These are phyloP conservation scores for Schlechtendalia chinensis DNA, from an alignment of 1,140 invertebrate species.

Conservation along the genomic window DNA sequence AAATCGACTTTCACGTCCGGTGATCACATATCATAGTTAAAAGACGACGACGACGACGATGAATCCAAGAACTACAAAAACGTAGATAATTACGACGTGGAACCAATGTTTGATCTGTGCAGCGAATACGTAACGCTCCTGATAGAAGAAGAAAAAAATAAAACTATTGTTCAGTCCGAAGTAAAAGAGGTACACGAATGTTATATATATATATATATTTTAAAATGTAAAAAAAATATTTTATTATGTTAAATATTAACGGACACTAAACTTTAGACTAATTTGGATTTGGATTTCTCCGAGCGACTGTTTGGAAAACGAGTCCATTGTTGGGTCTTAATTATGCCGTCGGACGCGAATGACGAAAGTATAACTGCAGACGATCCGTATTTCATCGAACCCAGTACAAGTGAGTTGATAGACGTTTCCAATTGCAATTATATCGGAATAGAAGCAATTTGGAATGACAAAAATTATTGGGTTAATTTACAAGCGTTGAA, in stretches of 20 bases:
- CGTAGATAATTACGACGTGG: slow-evolving; percentile 61
- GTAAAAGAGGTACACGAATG: slow-evolving; percentile 4
- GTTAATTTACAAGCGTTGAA: slow-evolving; percentile 65
- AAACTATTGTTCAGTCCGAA: slow-evolving; percentile 53
- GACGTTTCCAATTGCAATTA: slow-evolving; percentile 65
- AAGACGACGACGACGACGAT: neutral
- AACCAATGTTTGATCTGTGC: slow-evolving; percentile 63
- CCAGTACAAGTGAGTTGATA: slow-evolving; percentile 69
- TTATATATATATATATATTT: too few relatives aligned
- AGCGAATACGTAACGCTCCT: slow-evolving; percentile 65
- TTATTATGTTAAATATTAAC: too few relatives aligned
- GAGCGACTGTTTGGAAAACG: slow-evolving; percentile 73
- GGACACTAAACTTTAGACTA: slow-evolving; percentile 56
- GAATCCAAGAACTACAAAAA: neutral
- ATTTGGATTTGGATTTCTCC: slow-evolving; percentile 55
- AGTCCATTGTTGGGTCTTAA: slow-evolving; percentile 77
- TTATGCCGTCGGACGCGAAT: slow-evolving; percentile 60
- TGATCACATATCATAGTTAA: neutral
- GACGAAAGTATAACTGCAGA: slow-evolving; percentile 58
- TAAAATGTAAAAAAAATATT: too few relatives aligned
- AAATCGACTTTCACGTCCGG: too few relatives aligned
- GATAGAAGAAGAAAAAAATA: slow-evolving; percentile 61
- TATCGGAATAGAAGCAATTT: slow-evolving; percentile 76
- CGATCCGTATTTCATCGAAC: slow-evolving; percentile 77
- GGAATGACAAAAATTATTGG: slow-evolving; percentile 88